Evolutionary conservation across 2,113 vertebrate species (phyloP).

Genomic region (Panthera uncia): DNA sequence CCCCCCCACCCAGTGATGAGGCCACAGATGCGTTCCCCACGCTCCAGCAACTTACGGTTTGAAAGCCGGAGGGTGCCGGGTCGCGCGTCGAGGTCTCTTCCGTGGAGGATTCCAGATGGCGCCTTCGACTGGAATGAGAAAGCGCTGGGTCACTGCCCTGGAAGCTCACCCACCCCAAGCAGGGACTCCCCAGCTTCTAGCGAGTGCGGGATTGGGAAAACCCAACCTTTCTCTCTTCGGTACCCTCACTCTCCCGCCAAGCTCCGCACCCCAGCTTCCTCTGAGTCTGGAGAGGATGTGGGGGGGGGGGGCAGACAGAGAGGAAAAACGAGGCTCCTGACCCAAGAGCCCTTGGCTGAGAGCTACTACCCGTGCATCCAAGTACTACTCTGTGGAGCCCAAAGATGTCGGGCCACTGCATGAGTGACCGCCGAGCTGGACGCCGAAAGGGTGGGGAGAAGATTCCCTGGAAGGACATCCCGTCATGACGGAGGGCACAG

Average conservation of each 20-base stretch:
- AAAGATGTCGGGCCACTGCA: fast-evolving
- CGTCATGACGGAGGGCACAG: neutral
- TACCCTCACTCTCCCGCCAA: neutral
- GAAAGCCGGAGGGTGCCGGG: neutral
- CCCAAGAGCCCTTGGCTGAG: neutral
- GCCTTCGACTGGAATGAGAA: slow-evolving; percentile 48
- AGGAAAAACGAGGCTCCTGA: fast-evolving
- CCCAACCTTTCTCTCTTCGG: neutral
- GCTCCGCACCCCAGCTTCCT: no score
- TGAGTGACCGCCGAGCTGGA: neutral
- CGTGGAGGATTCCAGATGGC: neutral
- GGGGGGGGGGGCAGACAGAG: no score
- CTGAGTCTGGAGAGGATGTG: fast-evolving
- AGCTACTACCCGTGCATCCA: fast-evolving
- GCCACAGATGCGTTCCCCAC: neutral
- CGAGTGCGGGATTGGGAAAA: fast-evolving
- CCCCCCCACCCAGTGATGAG: neutral
- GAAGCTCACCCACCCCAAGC: neutral
- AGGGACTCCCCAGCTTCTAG: neutral
- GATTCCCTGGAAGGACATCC: neutral
- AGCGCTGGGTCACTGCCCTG: neutral
- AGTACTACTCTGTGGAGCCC: fast-evolving
- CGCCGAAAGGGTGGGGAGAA: fast-evolving
- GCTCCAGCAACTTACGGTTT: slow-evolving; percentile 61
- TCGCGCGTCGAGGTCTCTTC: neutral